Conservation (phyloP, 1,140 invertebrate genomes). For the Drosophila chauvacae region DNA sequence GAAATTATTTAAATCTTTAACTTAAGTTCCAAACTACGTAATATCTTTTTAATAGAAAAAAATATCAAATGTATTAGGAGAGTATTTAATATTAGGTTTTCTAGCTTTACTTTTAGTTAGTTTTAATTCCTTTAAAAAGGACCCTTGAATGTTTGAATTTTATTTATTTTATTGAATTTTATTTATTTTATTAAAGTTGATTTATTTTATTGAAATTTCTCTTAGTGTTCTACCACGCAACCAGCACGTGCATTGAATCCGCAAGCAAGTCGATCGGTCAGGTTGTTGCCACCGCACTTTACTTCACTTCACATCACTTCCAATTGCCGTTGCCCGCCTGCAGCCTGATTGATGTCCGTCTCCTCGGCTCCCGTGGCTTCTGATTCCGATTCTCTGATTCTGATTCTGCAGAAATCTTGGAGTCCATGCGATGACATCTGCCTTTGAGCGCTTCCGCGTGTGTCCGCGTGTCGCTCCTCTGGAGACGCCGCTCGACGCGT, state of each 20-base stretch:
- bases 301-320: slow-evolving; percentile 34
- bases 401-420: slow-evolving; percentile 48
- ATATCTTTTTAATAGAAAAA: too few species aligned
- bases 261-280: slow-evolving; percentile 44
- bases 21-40: too few species aligned
- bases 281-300: slow-evolving; percentile 22
- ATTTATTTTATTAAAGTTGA: not conserved
- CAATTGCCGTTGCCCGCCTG: slow-evolving; percentile 38
- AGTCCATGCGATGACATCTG: slow-evolving; percentile 65
- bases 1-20: too few species aligned
- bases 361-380: slow-evolving; percentile 42
- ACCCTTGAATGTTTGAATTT: not conserved
- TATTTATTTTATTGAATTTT: not conserved
- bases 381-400: slow-evolving; percentile 15
- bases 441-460: slow-evolving; percentile 72
- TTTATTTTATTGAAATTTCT: not conserved
- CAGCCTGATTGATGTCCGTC: slow-evolving; percentile 72
- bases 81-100: too few species aligned
- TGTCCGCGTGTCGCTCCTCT: slow-evolving; percentile 71
- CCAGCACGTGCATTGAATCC: slow-evolving; percentile 71
- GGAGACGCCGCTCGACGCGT: slow-evolving; percentile 63
- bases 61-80: too few species aligned
- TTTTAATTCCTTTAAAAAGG: too few species aligned
- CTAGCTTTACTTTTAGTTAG: too few species aligned
- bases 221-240: slow-evolving; percentile 34